Conservation (phyloP, 1,140 invertebrate species). For the Rhopalosiphum maidis region DNA sequence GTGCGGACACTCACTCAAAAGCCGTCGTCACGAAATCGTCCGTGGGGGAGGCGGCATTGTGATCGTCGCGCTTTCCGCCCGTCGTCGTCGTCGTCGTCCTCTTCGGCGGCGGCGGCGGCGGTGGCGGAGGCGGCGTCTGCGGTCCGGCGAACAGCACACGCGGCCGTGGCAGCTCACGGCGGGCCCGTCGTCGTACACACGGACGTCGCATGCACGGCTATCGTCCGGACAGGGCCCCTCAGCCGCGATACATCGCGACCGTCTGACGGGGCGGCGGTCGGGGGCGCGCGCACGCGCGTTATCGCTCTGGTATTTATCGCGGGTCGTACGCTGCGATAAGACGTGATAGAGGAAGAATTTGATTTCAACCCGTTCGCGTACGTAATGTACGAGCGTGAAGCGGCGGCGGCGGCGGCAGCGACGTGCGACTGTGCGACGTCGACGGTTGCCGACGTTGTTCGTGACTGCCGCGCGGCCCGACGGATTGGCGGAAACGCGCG, state of each 20-base stretch:
- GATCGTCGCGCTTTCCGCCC: background rate
- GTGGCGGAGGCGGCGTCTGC: background rate
- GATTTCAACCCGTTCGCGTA: background rate
- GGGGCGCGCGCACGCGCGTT: background rate
- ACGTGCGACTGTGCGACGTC: background rate
- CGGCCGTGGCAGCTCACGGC: background rate
- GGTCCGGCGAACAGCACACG: background rate
- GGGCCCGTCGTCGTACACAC: background rate
- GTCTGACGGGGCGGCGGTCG: background rate
- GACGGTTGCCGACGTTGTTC: background rate
- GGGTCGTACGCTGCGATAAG: background rate
- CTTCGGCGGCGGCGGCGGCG: background rate
- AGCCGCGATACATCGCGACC: background rate
- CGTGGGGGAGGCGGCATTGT: background rate
- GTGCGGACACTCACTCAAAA: background rate
- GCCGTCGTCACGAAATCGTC: constrained; percentile 29
- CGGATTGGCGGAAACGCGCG: background rate
- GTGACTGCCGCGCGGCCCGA: background rate
- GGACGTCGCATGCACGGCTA: background rate
- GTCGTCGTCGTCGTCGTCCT: background rate
- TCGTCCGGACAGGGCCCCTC: background rate
- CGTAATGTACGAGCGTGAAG: background rate
- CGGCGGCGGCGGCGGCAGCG: background rate
- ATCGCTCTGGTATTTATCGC: background rate
- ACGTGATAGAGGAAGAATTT: background rate